Conservation (phyloP, 2,888 invertebrate species). For the Choreutis nemorana region DNA sequence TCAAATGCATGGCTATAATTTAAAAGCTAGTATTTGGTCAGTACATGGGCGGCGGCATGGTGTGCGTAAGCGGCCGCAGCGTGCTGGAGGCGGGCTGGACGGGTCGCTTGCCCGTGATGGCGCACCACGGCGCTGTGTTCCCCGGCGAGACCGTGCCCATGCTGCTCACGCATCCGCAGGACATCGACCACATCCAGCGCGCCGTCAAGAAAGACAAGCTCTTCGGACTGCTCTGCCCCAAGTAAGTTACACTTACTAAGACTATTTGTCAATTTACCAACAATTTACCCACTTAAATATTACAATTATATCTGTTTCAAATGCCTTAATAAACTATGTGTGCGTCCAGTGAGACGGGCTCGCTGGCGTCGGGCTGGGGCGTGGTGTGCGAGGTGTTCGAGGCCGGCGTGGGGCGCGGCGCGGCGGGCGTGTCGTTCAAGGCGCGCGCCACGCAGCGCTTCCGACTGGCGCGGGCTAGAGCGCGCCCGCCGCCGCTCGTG, state of each 20-base stretch:
- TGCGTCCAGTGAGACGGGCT: conserved; percentile 26
- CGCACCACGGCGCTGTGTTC: conserved; percentile 45
- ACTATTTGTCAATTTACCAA: too few species aligned
- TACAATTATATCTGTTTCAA: too few species aligned
- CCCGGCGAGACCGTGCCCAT: conserved; percentile 58
- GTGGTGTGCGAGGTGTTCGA: conserved; percentile 55
- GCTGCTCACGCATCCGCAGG: conserved; percentile 29
- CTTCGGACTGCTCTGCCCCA: conserved; percentile 48
- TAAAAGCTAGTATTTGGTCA: conserved; percentile 16
- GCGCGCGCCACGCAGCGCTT: conserved; percentile 49
- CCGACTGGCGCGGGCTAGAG: too few species aligned
- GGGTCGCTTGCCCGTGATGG: conserved; percentile 34
- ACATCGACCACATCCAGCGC: conserved; percentile 20
- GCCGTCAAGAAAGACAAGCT: conserved; percentile 32
- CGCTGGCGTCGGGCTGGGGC: conserved; percentile 38
- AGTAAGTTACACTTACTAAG: conserved; percentile 22
- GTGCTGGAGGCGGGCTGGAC: conserved; percentile 49
- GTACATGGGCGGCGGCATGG: conserved; percentile 45
- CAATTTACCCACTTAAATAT: too few species aligned
- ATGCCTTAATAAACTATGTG: background rate
- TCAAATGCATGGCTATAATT: too few species aligned
- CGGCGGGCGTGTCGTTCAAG: conserved; percentile 26
- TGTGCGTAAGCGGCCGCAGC: conserved; percentile 29
- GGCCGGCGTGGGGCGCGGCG: conserved; percentile 15
- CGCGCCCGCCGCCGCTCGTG: conserved; percentile 15